A percentile compares a stretch with the other conserved stretches of the same genome.
These are phyloP conservation scores for Tricholauxania praeusta DNA, from an alignment of 2,888 invertebrate species.

Conservation along the genomic window DNA sequence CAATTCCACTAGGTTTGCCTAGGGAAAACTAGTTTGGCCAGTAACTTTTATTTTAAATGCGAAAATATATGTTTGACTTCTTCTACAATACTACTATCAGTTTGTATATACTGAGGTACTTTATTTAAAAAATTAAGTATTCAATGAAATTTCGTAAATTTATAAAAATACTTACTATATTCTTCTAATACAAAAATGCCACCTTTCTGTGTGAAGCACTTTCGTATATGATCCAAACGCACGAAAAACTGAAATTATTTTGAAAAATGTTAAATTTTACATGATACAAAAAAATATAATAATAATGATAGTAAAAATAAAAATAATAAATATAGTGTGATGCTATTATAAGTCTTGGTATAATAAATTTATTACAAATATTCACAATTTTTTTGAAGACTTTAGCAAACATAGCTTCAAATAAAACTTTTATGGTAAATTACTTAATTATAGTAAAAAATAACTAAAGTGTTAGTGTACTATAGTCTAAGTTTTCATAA, in stretches of 20 bases:
- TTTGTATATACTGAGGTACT: no score
- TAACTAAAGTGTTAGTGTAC: slow-evolving; percentile 16
- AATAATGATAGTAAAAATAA: not conserved
- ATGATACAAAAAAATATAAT: slow-evolving; percentile 28
- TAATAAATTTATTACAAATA: not conserved
- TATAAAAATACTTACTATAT: slow-evolving; percentile 87
- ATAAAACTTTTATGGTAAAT: not conserved
- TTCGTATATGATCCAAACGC: slow-evolving; percentile 97
- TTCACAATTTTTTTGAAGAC: not conserved
- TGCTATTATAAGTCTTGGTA: slow-evolving; percentile 8
- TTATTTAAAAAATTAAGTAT: not conserved
- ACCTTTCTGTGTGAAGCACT: slow-evolving; percentile 99
- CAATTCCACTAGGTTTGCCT: no score
- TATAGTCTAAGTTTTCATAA: no score
- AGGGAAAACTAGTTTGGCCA: no score
- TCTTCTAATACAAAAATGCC: slow-evolving; percentile 99
- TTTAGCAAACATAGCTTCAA: not conserved
- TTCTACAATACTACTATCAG: no score
- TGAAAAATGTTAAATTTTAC: slow-evolving; percentile 14
- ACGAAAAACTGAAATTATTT: slow-evolving; percentile 94
- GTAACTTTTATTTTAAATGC: no score
- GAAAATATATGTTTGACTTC: no score
- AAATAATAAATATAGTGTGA: not conserved
- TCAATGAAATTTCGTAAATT: not conserved
- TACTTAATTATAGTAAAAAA: slow-evolving; percentile 24